Evolutionary conservation across 2,113 vertebrate species (phyloP).

Genomic region (Talpa occidentalis): DNA sequence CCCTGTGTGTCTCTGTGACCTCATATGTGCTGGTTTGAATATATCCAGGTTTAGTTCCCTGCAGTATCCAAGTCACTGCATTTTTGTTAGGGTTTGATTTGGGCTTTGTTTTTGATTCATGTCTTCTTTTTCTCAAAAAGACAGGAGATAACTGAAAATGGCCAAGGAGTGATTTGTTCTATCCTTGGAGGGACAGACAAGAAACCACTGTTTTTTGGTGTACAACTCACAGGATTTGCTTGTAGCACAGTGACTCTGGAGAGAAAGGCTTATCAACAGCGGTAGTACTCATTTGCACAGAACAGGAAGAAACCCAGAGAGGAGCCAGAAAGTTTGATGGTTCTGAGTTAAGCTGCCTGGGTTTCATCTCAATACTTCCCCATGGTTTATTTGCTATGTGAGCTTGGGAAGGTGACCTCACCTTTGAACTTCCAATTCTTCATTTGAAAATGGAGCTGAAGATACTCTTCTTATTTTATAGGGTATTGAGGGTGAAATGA

Average conservation of each 20-base stretch:
- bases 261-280: background rate
- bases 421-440: background rate
- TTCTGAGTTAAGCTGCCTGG: background rate
- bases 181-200: background rate
- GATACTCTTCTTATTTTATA: background rate
- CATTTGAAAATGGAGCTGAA: conserved; percentile 21
- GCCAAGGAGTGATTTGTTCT: background rate
- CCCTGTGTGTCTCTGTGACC: background rate
- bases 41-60: background rate
- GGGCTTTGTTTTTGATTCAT: background rate
- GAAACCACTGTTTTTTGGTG: background rate
- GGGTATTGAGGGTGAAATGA: background rate
- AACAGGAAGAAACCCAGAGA: background rate
- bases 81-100: conserved; percentile 34
- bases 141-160: background rate
- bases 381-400: background rate
- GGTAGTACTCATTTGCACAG: background rate
- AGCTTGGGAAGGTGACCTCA: background rate
- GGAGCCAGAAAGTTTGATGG: background rate
- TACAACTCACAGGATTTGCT: background rate
- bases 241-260: background rate
- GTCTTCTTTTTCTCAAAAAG: background rate
- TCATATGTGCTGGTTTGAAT: background rate
- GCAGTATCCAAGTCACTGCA: background rate
- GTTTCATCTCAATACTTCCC: too few relatives aligned